Base-by-base conservation (phyloP, 2,797 vertebrate species). In the Yasuhikotakia modesta region DNA sequence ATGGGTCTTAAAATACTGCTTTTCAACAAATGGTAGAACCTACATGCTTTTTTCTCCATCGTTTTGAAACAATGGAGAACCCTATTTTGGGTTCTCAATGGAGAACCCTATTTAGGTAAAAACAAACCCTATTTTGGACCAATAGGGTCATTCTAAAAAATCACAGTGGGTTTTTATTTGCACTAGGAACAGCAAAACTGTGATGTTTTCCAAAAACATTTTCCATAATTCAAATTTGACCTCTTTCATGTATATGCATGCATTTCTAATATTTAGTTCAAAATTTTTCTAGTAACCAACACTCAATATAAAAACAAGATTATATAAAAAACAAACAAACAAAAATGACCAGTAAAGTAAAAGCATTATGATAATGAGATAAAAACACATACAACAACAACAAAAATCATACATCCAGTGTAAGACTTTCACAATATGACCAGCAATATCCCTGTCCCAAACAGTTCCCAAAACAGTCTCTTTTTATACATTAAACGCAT, bases 341-440 rank as follows among this genome's bases (percentile, higher is more conserved):
- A 83, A 68, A 52, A 87, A 84, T 60, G 86, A 81, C 53, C 22
- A 61, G 55, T 70, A 73, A 82, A 80, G 39, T 75, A 79, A 84
- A 80, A 69, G 77, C 84, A 86, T 90, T 32, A 57, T 83, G 86
- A 70, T 83, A 85, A 88, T 84, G 82, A 70, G n/a, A 81, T 75
- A 73, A 80, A 83, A 19, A 61, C 14, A 8, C 32, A 43, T n/a
- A 11, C 2, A 43, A 43, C 8, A 43, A 43, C 1, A 43, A 43
- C 35, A 39, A 39, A 2, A 32, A 32, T n/a, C 30, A 69, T 46
- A 92, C 88, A 94, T 93, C 92, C 93, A 94, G 93, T 94, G 93
- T 94, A 89, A 86, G 91, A 94, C 92, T 93, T 93, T 93, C 89
- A 93, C 90, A 90, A 91, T 89, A 91, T 90, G 88, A 91, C 87